Evolutionary conservation across 2,888 invertebrate genomes (phyloP).

Genomic region (Lycophotia porphyrea): DNA sequence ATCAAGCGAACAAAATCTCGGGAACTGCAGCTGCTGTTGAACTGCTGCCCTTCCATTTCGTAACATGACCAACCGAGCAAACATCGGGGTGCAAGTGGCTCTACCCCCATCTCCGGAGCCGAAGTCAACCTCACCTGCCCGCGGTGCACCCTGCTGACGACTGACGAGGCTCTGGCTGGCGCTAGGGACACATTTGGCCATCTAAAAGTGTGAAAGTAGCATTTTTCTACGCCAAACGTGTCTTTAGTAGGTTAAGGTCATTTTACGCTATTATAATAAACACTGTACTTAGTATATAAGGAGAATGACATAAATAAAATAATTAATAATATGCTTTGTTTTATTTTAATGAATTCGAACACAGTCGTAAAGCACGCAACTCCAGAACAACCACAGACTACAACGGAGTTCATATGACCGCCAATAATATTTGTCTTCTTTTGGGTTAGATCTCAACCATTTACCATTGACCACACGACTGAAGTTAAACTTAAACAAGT

Average conservation of each 20-base stretch:
- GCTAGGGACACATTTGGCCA: background rate
- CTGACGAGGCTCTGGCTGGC: constrained; percentile 9
- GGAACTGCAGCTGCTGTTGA: background rate
- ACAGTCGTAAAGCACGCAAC: background rate
- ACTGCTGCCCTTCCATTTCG: background rate
- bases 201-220: background rate
- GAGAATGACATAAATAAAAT: background rate
- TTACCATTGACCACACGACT: too few species aligned
- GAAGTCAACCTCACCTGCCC: constrained; percentile 45
- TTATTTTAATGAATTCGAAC: background rate
- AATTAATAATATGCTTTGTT: background rate
- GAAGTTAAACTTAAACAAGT: too few species aligned
- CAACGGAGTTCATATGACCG: too few species aligned
- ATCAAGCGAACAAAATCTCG: background rate
- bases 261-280: background rate
- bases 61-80: background rate
- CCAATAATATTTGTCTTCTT: too few species aligned
- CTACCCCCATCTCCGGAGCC: constrained; percentile 1
- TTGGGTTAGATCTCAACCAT: too few species aligned
- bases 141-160: constrained; percentile 37
- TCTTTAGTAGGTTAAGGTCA: background rate
- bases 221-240: background rate
- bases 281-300: background rate
- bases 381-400: too few species aligned
- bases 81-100: constrained; percentile 37